These are phyloP conservation scores for Pelusios castaneus DNA, from an alignment of 2,113 vertebrate species.

Conservation along the genomic window DNA sequence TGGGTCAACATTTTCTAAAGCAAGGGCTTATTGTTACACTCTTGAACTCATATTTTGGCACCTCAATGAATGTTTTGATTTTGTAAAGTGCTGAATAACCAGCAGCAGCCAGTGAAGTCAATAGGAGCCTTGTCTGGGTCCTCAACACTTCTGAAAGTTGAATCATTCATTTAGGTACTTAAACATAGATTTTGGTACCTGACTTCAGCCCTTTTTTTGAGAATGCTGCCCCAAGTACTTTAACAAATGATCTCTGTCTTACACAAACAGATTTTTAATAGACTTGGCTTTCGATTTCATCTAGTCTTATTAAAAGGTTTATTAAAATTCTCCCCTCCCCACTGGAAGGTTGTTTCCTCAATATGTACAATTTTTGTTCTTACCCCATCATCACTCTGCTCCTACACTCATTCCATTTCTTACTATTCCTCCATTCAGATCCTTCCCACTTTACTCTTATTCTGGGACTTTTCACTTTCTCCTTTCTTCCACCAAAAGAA, in stretches of 20 bases:
- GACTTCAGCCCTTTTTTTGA: background rate
- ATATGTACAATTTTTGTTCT: background rate
- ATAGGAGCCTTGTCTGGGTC: background rate
- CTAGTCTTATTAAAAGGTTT: accelerated
- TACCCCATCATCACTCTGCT: too few relatives aligned
- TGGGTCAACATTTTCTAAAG: background rate
- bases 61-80: background rate
- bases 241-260: background rate
- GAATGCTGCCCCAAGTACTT: background rate
- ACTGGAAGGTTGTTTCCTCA: background rate
- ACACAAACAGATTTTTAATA: background rate
- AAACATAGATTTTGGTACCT: background rate
- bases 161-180: background rate
- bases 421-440: background rate
- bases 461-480: background rate
- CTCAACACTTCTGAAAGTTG: background rate
- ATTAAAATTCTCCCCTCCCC: background rate
- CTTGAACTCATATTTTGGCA: background rate
- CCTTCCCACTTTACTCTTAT: background rate
- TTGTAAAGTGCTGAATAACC: too few relatives aligned
- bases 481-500: background rate
- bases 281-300: accelerated
- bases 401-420: too few relatives aligned
- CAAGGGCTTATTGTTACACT: background rate
- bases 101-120: accelerated